Conservation (phyloP, 1,140 invertebrate genomes). For the Hyles vespertilio region DNA sequence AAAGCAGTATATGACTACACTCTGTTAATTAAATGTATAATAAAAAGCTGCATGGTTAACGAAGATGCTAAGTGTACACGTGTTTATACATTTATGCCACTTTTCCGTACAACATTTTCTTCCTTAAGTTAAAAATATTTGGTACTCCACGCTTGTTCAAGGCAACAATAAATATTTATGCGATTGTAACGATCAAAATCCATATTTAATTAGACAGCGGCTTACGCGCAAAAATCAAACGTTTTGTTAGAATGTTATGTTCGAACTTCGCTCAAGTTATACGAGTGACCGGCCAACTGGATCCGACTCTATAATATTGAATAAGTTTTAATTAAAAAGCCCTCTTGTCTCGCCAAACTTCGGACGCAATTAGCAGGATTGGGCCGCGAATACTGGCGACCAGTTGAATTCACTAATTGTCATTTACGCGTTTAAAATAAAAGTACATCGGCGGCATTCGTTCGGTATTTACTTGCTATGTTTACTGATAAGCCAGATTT, state of each 20-base stretch:
- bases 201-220: not conserved
- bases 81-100: too few relatives aligned
- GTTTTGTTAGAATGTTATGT: constrained; percentile 15
- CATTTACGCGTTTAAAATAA: constrained; percentile 9
- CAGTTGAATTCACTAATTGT: constrained; percentile 6
- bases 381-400: constrained; percentile 28
- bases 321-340: constrained; percentile 73
- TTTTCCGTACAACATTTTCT: too few relatives aligned
- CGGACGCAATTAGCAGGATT: constrained; percentile 55
- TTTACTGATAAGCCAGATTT: too few relatives aligned
- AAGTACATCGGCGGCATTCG: too few relatives aligned
- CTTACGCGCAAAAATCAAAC: not conserved
- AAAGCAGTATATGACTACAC: too few relatives aligned
- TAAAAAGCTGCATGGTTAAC: too few relatives aligned
- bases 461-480: too few relatives aligned
- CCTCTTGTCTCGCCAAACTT: constrained; percentile 43
- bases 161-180: not conserved
- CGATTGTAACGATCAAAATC: too few relatives aligned
- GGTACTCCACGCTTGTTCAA: too few relatives aligned
- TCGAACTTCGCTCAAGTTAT: constrained; percentile 29
- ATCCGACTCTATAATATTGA: constrained; percentile 62
- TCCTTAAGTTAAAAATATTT: too few relatives aligned
- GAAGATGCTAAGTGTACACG: too few relatives aligned
- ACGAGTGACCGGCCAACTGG: constrained; percentile 42
- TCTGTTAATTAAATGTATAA: too few relatives aligned